These are phyloP conservation scores for Gambelia wislizenii DNA, from an alignment of 2,797 vertebrate genomes.

Conservation along the genomic window DNA sequence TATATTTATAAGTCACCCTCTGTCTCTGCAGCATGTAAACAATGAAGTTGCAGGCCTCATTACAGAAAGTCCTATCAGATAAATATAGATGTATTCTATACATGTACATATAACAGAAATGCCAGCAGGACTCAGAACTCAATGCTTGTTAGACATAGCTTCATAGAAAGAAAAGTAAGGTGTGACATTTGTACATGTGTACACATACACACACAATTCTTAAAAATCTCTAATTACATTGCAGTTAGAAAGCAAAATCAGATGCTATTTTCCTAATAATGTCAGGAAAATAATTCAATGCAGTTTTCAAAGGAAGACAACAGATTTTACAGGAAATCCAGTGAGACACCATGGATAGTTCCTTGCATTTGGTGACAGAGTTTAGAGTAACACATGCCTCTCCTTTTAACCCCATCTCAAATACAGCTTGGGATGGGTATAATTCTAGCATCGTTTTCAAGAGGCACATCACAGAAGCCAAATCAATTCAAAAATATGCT, in stretches of 20 bases:
- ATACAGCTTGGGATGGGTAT: slow-evolving; percentile 44
- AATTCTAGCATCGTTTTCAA: slow-evolving; percentile 51
- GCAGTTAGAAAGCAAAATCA: slow-evolving; percentile 25
- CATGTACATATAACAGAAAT: slow-evolving; percentile 61
- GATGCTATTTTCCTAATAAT: slow-evolving; percentile 46
- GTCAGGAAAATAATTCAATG: slow-evolving; percentile 12
- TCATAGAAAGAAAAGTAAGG: slow-evolving; percentile 42
- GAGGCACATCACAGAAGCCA: slow-evolving; percentile 19
- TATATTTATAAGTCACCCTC: slow-evolving; percentile 73
- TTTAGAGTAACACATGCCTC: slow-evolving; percentile 49
- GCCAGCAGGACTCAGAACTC: slow-evolving; percentile 62
- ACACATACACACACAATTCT: slow-evolving; percentile 31
- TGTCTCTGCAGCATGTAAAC: slow-evolving; percentile 73
- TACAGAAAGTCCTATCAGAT: slow-evolving; percentile 71
- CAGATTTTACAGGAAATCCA: slow-evolving; percentile 57
- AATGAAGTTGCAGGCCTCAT: slow-evolving; percentile 69
- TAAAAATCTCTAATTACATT: slow-evolving; percentile 42
- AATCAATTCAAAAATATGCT: slow-evolving; percentile 9
- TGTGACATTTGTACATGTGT: slow-evolving; percentile 1
- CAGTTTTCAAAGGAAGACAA: slow-evolving; percentile 5
- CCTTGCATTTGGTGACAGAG: slow-evolving; percentile 49
- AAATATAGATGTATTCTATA: slow-evolving; percentile 73
- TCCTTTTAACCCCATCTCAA: slow-evolving; percentile 48
- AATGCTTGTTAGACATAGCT: slow-evolving; percentile 38
- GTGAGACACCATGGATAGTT: slow-evolving; percentile 57